Percentiles rank a stretch among this genome's conserved stretches.
phyloP scores from a whole-genome alignment of 2,797 vertebrate species.

The Ciconia nigra region DNA sequence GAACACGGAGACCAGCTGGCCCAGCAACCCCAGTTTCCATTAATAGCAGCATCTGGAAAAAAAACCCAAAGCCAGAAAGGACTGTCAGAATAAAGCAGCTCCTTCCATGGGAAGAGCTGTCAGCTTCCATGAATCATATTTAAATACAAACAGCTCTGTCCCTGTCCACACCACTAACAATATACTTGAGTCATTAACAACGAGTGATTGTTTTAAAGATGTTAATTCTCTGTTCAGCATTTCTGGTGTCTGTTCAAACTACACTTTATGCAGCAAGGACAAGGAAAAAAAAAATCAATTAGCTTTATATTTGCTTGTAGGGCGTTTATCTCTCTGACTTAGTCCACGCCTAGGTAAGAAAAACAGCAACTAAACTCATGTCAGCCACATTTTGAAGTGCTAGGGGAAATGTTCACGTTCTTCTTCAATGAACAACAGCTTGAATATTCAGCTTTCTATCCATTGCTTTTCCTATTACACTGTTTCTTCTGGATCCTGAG shows the following conservation, averaged over 20 bases:
- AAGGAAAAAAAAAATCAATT: not conserved
- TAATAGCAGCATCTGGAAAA: constrained; percentile 75
- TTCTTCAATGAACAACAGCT: not conserved
- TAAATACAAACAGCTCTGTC: not conserved
- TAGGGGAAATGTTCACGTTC: not conserved
- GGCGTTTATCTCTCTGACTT: not conserved
- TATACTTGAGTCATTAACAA: not conserved
- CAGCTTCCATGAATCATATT: not conserved
- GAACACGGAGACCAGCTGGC: constrained; percentile 83
- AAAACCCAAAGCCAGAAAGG: not conserved
- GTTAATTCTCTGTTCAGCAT: not conserved
- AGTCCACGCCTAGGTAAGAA: not conserved
- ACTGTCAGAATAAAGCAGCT: not conserved
- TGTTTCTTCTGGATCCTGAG: constrained; percentile 34
- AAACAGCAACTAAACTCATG: not conserved
- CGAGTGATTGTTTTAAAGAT: not conserved
- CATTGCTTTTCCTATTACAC: not conserved
- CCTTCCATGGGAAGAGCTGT: not conserved
- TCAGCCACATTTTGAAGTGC: not conserved
- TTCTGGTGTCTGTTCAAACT: not conserved
- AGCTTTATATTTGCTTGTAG: not conserved
- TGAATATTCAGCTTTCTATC: constrained; percentile 14
- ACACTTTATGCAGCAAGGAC: not conserved
- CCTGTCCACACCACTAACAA: not conserved
- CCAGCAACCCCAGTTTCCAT: constrained; percentile 93